Evolutionary conservation across 2,113 vertebrate genomes (phyloP), one percentile per base, ranked within the genome.

Genomic region (Labrus mixtus): DNA sequence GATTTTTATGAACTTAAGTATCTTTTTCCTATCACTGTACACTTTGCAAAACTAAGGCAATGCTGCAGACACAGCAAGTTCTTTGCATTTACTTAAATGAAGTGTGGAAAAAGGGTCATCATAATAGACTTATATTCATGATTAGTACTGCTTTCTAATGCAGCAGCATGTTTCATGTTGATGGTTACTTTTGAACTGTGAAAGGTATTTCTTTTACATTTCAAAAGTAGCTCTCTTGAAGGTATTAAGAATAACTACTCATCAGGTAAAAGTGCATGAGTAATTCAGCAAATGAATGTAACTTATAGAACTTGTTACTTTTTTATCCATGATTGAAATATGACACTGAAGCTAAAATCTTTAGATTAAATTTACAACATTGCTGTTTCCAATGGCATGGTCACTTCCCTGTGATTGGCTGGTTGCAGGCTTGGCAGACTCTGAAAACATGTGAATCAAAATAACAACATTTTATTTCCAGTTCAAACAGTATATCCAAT

Each of bases 21-120:
- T 59, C 19, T 54, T 59, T 60, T 73, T 61, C 50, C 77, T 56
- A 22, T 67, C 67, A 61, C 20, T 60, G 12, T 39, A 22, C 36
- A 6, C 43, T 66, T 25, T 58, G n/a, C n/a, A n/a, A n/a, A n/a
- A n/a, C n/a, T n/a, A n/a, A n/a, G n/a, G n/a, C n/a, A n/a, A n/a
- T n/a, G n/a, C n/a, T n/a, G n/a, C n/a, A n/a, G n/a, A n/a, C n/a
- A n/a, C n/a, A n/a, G n/a, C n/a, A 17, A 22, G 29, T 3, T 25
- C 25, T 25, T 25, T 25, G 25, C 15, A 72, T 50, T 36, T 36
- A 46, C 50, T n/a, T 16, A 29, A n/a, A 20, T 0, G 22, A 54
- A 57, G 25, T 25, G 25, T 25, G 25, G 25, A 25, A 25, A 25
- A 25, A 25, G 3, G 1, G 3, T 25, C 3, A 25, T 25, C 2